phyloP scores from a whole-genome alignment of 2,113 vertebrate species.

The Eclectus roratus region DNA sequence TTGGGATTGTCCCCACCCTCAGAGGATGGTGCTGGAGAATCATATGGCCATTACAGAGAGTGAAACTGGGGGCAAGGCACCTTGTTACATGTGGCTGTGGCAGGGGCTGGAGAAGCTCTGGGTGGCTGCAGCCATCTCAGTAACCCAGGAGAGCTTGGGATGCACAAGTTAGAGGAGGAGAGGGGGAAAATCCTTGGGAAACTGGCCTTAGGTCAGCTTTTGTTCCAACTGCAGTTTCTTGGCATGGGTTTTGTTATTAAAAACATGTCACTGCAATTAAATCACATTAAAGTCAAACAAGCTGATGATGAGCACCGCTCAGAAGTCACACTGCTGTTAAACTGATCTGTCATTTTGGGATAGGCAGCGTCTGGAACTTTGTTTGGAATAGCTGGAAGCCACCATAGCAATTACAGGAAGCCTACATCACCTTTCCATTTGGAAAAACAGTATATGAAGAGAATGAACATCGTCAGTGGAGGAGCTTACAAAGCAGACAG shows the following conservation, averaged over 20 bases:
- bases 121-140: neutral
- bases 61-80: neutral
- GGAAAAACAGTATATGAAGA: neutral
- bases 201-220: neutral
- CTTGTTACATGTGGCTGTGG: neutral
- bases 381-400: neutral
- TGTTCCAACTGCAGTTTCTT: neutral
- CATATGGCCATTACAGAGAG: neutral
- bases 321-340: neutral
- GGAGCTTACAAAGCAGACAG: neutral
- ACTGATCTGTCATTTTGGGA: neutral
- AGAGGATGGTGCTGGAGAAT: neutral
- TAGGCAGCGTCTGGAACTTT: neutral
- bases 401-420: neutral
- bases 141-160: neutral
- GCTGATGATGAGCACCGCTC: neutral
- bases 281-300: neutral
- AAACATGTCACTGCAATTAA: neutral
- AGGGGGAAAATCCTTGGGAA: neutral
- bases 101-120: neutral
- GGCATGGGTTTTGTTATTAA: neutral
- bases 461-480: accelerated
- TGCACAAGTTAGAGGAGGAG: neutral
- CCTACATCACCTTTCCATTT: neutral
- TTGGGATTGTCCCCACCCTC: neutral